These are phyloP conservation scores for Cirrhinus molitorella DNA, from an alignment of 2,797 vertebrate species.

Conservation along the genomic window DNA sequence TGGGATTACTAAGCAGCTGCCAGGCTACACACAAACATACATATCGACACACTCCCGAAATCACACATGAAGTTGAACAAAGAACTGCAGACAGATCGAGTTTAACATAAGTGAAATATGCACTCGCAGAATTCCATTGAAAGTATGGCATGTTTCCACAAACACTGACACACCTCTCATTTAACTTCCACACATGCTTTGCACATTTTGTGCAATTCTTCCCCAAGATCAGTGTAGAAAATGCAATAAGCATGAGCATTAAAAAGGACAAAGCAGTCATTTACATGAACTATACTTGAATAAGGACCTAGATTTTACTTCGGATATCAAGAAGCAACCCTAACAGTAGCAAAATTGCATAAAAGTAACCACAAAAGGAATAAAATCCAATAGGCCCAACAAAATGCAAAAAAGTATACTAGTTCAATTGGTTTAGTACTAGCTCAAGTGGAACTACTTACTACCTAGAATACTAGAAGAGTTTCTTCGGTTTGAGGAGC, in stretches of 20 bases:
- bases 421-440: background rate
- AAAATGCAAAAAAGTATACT: background rate
- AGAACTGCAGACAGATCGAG: background rate
- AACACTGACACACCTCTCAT: background rate
- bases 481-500: background rate
- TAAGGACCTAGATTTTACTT: background rate
- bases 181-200: background rate
- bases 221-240: background rate
- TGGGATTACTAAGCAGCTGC: slow-evolving; percentile 63
- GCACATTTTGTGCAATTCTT: background rate
- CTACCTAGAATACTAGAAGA: background rate
- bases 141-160: too few species aligned
- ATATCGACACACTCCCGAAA: slow-evolving; percentile 40
- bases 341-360: background rate
- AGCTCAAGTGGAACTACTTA: background rate
- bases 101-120: background rate
- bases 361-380: background rate
- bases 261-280: background rate
- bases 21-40: slow-evolving; percentile 37
- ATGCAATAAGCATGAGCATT: background rate
- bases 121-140: background rate
- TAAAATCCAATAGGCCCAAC: background rate
- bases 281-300: too few species aligned
- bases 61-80: slow-evolving; percentile 18
- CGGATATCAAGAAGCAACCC: background rate